Conservation (phyloP, 2,888 invertebrate genomes). For the Acanthosepion esculentum region DNA sequence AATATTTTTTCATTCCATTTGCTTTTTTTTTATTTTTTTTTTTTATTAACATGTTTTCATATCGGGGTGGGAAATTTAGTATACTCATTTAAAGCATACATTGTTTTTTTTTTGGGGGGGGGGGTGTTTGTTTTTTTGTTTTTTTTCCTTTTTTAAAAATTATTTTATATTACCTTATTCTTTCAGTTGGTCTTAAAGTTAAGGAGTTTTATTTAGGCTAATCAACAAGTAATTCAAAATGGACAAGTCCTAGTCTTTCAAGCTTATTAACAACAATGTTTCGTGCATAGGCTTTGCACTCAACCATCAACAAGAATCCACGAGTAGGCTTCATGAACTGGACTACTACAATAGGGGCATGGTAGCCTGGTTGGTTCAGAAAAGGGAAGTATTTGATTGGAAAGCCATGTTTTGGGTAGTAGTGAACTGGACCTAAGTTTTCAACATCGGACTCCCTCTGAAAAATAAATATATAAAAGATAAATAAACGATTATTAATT, state of each 20-base stretch:
- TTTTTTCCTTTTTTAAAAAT: not conserved
- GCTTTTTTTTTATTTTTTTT: not conserved
- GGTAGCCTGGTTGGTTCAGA: conserved; percentile 76
- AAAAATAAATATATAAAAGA: not conserved
- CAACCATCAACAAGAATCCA: conserved; percentile 76
- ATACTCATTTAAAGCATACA: not conserved
- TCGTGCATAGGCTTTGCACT: conserved; percentile 76
- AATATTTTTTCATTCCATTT: not conserved
- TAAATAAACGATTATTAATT: not conserved
- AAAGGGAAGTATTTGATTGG: conserved; percentile 81
- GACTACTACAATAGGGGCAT: conserved; percentile 76
- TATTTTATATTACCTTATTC: conserved; percentile 21
- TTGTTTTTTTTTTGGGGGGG: no score
- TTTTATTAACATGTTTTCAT: not conserved
- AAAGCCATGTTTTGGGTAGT: conserved; percentile 78
- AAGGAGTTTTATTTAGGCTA: conserved; percentile 73
- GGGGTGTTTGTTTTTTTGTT: not conserved
- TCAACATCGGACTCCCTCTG: conserved; percentile 91
- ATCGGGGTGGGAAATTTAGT: not conserved
- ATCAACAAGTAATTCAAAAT: conserved; percentile 95
- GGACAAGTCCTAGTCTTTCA: conserved; percentile 92
- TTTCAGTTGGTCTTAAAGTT: conserved; percentile 5
- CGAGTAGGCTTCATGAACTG: conserved; percentile 73
- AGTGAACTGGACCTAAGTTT: conserved; percentile 92
- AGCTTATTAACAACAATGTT: conserved; percentile 85